Evolutionary conservation across 2,888 invertebrate species (phyloP), one percentile per base, ranked within the genome.

Genomic region (Pseudococcus longispinus): DNA sequence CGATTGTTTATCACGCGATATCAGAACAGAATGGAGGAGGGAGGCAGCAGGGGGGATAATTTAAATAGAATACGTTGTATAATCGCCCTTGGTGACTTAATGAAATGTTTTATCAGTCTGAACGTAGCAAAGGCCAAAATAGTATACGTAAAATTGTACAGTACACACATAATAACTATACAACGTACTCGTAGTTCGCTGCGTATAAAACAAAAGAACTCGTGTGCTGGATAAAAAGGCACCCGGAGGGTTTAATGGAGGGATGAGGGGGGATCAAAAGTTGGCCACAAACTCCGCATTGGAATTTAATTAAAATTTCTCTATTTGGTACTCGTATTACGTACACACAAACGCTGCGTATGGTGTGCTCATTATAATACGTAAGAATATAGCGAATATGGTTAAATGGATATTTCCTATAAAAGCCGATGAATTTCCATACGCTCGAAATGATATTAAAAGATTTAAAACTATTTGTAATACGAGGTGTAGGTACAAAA

Each of bases 281-380:
- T 70, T 29, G 70, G 29, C 70, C 70, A 29, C 70, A 29, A 70
- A 70, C 18, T 32, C 29, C 5, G 29, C 18, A 70, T 70, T 32
- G 70, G 70, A 70, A 70, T 70, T 70, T 70, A 70, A 70, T 70
- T 70, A 70, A 70, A 70, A 70, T 70, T 60, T 70, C 70, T 70
- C 70, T 8, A 70, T 65, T 65, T 65, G 2, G 26, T 26, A 13
- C 11, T 9, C 29, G 29, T 32, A 3, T 23, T 23, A n/a, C n/a
- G n/a, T n/a, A n/a, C n/a, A n/a, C n/a, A n/a, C n/a, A n/a, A n/a
- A n/a, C 6, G 37, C 37, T 60, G 23, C 13, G 23, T 15, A 60
- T 15, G 1, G 8, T 9, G 13, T 4, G 15, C 51, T 51, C n/a
- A 51, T 51, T 51, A 51, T 51, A 46, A 46, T 15, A 29, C n/a